A percentile compares a stretch with the other conserved stretches of the same genome.
phyloP scores from a whole-genome alignment of 2,113 vertebrate species.

The Pampusana beccarii region DNA sequence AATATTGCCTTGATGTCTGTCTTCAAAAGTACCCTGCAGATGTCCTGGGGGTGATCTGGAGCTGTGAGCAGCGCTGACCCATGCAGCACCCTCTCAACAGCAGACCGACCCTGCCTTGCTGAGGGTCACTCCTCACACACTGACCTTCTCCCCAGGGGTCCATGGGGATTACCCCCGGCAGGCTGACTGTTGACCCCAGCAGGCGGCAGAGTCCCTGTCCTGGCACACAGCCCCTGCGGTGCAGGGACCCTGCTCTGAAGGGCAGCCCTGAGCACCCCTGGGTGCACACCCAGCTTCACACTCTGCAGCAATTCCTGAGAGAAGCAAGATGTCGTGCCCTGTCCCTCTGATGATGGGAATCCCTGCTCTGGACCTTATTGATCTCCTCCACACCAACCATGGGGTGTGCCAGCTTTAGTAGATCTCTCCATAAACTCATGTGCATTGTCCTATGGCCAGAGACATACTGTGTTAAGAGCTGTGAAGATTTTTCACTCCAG shows the following conservation, averaged over 20 bases:
- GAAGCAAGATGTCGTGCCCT: too few species aligned
- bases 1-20: neutral
- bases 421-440: too few species aligned
- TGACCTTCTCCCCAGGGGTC: rapidly evolving
- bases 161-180: rapidly evolving
- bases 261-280: neutral
- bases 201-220: neutral
- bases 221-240: neutral
- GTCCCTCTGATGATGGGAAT: too few species aligned
- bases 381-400: too few species aligned
- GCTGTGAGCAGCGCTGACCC: neutral
- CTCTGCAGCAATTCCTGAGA: neutral
- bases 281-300: neutral
- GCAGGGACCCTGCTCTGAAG: neutral
- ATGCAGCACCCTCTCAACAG: neutral
- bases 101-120: neutral
- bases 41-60: too few species aligned
- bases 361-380: too few species aligned
- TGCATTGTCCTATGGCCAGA: neutral
- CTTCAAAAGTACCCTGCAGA: neutral
- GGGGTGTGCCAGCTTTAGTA: too few species aligned
- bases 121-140: neutral
- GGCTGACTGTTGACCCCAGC: neutral
- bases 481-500: neutral
- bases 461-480: neutral